Conservation (phyloP, 2,888 invertebrate genomes). For the Plebejus argus region DNA sequence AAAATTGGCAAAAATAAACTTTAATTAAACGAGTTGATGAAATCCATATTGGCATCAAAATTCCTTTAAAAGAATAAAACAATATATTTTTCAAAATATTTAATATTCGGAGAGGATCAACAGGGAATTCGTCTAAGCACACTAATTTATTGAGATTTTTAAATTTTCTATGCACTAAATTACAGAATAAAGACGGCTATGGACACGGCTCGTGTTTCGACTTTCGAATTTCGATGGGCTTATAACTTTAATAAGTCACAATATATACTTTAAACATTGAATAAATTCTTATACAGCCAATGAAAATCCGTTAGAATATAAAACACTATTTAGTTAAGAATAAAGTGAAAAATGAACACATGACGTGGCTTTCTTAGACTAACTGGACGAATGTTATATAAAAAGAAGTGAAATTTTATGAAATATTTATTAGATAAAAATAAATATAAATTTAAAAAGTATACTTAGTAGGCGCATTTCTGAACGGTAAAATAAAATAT, state of each 20-base stretch:
- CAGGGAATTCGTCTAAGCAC: neutral
- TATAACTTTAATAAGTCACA: neutral
- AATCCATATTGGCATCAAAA: no score
- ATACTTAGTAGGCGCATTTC: neutral
- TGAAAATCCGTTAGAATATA: conserved; percentile 10
- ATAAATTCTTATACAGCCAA: neutral
- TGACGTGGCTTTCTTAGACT: conserved; percentile 24
- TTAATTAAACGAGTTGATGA: no score
- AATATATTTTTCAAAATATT: conserved; percentile 19
- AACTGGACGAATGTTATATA: conserved; percentile 18
- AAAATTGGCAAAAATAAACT: no score
- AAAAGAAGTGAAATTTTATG: neutral
- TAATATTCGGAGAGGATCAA: conserved; percentile 21
- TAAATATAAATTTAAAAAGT: neutral
- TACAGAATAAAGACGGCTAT: conserved; percentile 16
- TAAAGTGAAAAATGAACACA: conserved; percentile 30
- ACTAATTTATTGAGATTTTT: conserved; percentile 14
- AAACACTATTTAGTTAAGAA: conserved; percentile 23
- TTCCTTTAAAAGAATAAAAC: conserved; percentile 3
- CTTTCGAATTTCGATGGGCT: no score
- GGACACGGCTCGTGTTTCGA: neutral
- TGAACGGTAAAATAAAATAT: neutral
- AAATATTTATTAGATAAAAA: neutral
- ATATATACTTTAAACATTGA: neutral
- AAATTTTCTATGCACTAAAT: neutral